Evolutionary conservation across 2,888 invertebrate genomes (phyloP), one percentile per base, ranked within the genome.

Genomic region (Drosophila formosana): DNA sequence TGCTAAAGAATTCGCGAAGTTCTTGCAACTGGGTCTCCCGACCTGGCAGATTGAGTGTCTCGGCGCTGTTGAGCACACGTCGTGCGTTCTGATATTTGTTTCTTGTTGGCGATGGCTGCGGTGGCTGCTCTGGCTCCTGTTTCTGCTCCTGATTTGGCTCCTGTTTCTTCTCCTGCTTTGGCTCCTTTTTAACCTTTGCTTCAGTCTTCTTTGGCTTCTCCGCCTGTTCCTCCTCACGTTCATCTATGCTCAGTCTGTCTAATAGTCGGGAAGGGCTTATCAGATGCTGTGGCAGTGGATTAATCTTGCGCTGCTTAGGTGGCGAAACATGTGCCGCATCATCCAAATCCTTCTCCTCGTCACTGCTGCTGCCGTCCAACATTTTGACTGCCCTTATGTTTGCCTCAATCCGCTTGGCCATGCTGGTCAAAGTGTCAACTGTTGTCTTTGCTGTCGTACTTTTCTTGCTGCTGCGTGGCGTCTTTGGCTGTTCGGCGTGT

Each of bases 1-100:
- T 93, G 11, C 92, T 91, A 53, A 99, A 93, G 92, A 97, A 97
- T 3, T 93, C 92, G 26, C 94, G 93, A 18, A 99, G 93, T 81
- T 95, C 94, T 3, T 93, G 91, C 7, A 96, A 94, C 92, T 99
- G 97, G 39, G 93, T 93, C 88, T 98, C 97, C 65, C 99, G 94
- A n/a, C 98, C 96, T 5, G 96, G 95, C 60, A 96, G 84, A 66
- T 90, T 88, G 13, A 93, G 93, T 2, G 95, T 92, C 70, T 92
- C 92, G 0, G 91, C 91, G 57, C 92, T 92, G 56, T 91, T 92
- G 0, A 92, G 80, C 1, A 92, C 90, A 43, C 91, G 89, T 5
- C 92, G 84, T 0, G 92, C 92, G 73, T 90, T 92, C 75, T 92
- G 92, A 62, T 92, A 92, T 73, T 92, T 92, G 60, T 91, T 92